Evolutionary conservation across 1,140 invertebrate species (phyloP), one percentile per base, ranked within the genome.

Genomic region (Drosophila seguyi): DNA sequence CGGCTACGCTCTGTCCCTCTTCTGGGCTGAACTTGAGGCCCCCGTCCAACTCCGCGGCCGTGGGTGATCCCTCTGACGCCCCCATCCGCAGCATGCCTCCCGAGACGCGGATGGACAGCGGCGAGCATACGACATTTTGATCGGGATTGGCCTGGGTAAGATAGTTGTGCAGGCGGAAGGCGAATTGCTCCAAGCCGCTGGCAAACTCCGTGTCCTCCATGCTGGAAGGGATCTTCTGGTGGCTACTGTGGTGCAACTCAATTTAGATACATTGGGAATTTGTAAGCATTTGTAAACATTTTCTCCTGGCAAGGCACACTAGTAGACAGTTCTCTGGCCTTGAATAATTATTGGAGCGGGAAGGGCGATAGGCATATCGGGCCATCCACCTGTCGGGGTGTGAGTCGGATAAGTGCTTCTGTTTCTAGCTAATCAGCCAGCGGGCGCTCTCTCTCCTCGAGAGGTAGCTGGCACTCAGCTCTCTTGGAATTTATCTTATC

Each of bases 11-110:
- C 7, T 53, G 22, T 6, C 38, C 48, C 50, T 68, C 25, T 13
- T 50, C 63, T 0, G 61, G 53, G 10, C 52, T 57, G 14, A 93
- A 90, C 38, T 84, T 31, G n/a, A 95, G 92, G 25, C 78, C 93
- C 18, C 73, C 58, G 6, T 87, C 86, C 47, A 96, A 88, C 83
- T 95, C 93, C 11, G 90, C 56, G 27, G 92, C 91, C 0, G 95
- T 96, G 10, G 92, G 75, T 10, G 93, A 93, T 1, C 8, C 60
- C 14, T 63, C 93, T 39, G 68, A 71, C 6, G 95, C 93, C 3
- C 95, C 95, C 62, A 93, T 91, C 6, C 91, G 92, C 13, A 93
- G 75, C 90, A 94, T 88, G 13, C 88, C 92, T 0, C 90, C 73
- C 25, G 92, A 91, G 16, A 79, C 81, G 65, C 93, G 92, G 22